These are phyloP conservation scores for Cirrhinus molitorella DNA, from an alignment of 2,797 vertebrate genomes.

Conservation along the genomic window DNA sequence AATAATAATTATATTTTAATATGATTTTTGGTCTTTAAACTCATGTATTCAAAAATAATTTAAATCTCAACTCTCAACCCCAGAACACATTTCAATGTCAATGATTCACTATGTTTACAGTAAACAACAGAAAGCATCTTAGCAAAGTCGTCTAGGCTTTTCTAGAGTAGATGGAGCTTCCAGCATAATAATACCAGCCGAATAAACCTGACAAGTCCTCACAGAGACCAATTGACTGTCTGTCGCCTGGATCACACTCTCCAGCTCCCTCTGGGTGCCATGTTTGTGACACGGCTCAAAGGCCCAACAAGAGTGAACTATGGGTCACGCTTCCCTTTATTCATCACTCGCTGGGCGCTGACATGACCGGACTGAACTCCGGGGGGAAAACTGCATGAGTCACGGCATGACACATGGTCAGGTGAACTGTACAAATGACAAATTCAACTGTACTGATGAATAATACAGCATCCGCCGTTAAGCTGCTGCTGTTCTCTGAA, in stretches of 20 bases:
- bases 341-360: constrained; percentile 67
- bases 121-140: background rate
- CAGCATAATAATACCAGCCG: background rate
- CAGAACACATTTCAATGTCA: constrained; percentile 35
- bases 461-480: background rate
- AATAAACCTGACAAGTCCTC: background rate
- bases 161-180: background rate
- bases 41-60: background rate
- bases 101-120: constrained; percentile 13
- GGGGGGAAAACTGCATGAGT: background rate
- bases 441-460: background rate
- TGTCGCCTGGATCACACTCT: constrained; percentile 2
- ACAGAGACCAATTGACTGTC: constrained; percentile 19
- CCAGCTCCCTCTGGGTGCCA: background rate
- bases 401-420: background rate
- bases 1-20: background rate
- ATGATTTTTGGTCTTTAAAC: background rate
- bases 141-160: background rate
- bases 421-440: constrained; percentile 15
- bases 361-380: constrained; percentile 70
- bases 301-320: background rate
- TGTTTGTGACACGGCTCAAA: constrained; percentile 16
- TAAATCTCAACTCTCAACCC: background rate
- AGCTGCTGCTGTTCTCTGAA: background rate
- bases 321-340: constrained; percentile 60